Conservation (phyloP, 2,797 vertebrate genomes). For the Brachymystax lenok region DNA sequence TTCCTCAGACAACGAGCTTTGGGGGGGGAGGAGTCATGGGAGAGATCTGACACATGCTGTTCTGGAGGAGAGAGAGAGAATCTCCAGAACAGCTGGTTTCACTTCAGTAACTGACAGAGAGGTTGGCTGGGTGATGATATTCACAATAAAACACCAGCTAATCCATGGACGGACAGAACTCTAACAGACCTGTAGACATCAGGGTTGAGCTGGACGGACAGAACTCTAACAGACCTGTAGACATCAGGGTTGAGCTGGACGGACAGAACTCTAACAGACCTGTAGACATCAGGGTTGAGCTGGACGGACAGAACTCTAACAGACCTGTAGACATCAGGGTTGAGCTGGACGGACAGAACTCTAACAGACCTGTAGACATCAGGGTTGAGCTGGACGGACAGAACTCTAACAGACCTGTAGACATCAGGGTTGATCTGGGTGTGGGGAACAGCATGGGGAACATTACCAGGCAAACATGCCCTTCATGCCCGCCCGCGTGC, state of each 20-base stretch:
- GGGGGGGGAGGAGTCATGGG: too few relatives aligned
- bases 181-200: constrained; percentile 21
- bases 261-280: too few relatives aligned
- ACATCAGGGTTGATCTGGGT: constrained; percentile 11
- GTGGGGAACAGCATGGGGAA: constrained; percentile 4
- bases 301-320: neutral
- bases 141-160: constrained; percentile 48
- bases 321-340: too few relatives aligned
- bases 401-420: constrained; percentile 6
- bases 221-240: too few relatives aligned
- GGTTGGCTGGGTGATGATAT: constrained; percentile 33
- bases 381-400: too few relatives aligned
- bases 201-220: too few relatives aligned
- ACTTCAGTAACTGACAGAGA: constrained; percentile 40
- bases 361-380: too few relatives aligned
- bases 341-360: too few relatives aligned
- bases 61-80: constrained; percentile 11
- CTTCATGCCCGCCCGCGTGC: constrained; percentile 27
- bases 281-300: too few relatives aligned
- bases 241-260: too few relatives aligned
- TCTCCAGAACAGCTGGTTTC: constrained; percentile 46
- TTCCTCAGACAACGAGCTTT: neutral
- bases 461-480: constrained; percentile 48
- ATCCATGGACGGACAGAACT: constrained; percentile 34
- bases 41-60: constrained; percentile 24